Evolutionary conservation across 2,113 vertebrate species (phyloP).

Genomic region (Bujurquina vittata): DNA sequence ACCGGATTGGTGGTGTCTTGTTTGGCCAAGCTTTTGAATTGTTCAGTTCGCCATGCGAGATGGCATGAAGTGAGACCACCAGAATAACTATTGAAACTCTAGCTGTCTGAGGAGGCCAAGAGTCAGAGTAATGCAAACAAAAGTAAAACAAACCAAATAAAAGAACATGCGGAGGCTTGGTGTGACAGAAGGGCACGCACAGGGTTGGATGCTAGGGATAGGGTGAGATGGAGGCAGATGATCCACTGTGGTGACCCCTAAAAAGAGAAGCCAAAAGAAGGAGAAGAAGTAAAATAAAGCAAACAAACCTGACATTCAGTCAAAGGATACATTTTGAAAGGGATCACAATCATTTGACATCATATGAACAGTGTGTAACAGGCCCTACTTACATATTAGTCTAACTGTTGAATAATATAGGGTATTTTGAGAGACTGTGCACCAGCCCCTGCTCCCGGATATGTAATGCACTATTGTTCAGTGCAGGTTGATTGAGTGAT

Average conservation of each 20-base stretch:
- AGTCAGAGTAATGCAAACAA: neutral
- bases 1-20: neutral
- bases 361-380: neutral
- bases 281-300: neutral
- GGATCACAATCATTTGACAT: neutral
- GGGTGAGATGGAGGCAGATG: neutral
- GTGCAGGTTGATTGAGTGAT: constrained; percentile 16
- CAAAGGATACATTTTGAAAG: neutral
- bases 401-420: neutral
- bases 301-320: neutral
- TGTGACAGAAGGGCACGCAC: no score
- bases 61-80: no score
- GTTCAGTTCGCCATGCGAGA: no score
- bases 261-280: neutral
- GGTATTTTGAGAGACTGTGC: neutral
- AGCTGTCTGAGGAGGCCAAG: neutral
- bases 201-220: neutral
- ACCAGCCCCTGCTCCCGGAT: constrained; percentile 32
- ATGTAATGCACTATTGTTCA: neutral
- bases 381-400: neutral
- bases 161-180: no score
- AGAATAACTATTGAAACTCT: neutral
- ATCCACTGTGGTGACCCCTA: neutral
- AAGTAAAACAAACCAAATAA: neutral
- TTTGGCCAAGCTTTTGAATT: neutral